phyloP scores from a whole-genome alignment of 2,113 vertebrate genomes.

The Leiothrix lutea region DNA sequence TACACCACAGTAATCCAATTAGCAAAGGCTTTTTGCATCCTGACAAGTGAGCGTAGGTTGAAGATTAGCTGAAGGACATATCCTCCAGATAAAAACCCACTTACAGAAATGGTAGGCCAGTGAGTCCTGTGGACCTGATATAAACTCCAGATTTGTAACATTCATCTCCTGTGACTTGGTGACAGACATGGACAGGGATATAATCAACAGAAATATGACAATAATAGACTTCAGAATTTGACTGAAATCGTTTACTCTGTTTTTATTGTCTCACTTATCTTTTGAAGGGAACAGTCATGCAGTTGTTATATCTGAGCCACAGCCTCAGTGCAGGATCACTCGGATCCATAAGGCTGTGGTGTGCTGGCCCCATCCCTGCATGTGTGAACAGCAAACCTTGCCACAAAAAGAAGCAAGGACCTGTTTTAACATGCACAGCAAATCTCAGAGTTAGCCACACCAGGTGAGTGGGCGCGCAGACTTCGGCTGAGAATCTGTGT shows the following conservation, averaged over 20 bases:
- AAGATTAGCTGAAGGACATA: neutral
- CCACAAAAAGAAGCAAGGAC: neutral
- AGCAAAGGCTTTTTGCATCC: neutral
- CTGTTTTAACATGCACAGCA: neutral
- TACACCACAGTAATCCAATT: neutral
- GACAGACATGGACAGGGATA: neutral
- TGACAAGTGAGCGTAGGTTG: neutral
- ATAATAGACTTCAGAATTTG: neutral
- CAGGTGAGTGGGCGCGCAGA: fast-evolving
- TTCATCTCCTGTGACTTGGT: neutral
- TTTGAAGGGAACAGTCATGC: neutral
- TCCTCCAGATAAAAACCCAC: neutral
- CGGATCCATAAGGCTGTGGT: neutral
- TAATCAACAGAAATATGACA: neutral
- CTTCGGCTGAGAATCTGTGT: neutral
- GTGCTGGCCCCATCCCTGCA: neutral
- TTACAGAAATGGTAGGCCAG: neutral
- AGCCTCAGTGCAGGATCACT: neutral
- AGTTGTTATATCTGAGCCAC: neutral
- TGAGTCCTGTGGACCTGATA: neutral
- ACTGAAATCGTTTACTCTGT: neutral
- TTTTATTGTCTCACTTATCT: neutral
- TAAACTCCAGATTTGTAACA: neutral
- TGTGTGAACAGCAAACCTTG: fast-evolving
- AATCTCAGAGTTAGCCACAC: neutral